Evolutionary conservation across 2,797 vertebrate genomes (phyloP), one percentile per base, ranked within the genome.

Genomic region (Oryzias dopingdopingensis): DNA sequence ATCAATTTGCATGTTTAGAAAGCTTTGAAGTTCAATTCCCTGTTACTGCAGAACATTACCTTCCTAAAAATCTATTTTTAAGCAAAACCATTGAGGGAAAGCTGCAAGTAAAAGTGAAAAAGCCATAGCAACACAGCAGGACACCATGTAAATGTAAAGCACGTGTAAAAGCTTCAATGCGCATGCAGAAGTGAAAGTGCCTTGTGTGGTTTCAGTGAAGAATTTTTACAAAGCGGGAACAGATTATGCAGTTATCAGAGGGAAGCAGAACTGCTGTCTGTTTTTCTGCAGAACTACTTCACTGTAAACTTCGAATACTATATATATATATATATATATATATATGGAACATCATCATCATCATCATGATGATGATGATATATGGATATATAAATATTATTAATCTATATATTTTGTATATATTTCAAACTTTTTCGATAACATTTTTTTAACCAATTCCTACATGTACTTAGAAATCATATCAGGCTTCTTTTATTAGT

Each of bases 1-100:
- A 50, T 51, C 42, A 29, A 32, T 59, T 14, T 14, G 41, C 24
- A 37, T 37, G 32, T 37, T 50, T 43, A 51, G 41, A 20, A 59
- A 22, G 14, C 42, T 29, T 42, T 26, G 26, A 5, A 37, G 24
- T 41, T 23, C 18, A 41, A 8, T 16, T 24, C 52, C 2, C 10
- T 37, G 8, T 0, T 44, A 49, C 26, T 0, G 12, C 10, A 18
- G 42, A 20, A 56, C 42, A 26, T 43, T 23, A 18, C 56, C 26
- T 42, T 41, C 52, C 40, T 49, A 47, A 50, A 24, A 40, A n/a
- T 63, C 17, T 2, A 40, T 24, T 50, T 56, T 23, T 14, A 8
- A 40, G 29, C 6, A 37, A 49, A 56, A 47, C 44, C 32, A 22
- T 56, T 18, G 6, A 5, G 32, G 45, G 49, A 6, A 48, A 24